phyloP scores from a whole-genome alignment of 2,888 invertebrate species.

The Allacma fusca region DNA sequence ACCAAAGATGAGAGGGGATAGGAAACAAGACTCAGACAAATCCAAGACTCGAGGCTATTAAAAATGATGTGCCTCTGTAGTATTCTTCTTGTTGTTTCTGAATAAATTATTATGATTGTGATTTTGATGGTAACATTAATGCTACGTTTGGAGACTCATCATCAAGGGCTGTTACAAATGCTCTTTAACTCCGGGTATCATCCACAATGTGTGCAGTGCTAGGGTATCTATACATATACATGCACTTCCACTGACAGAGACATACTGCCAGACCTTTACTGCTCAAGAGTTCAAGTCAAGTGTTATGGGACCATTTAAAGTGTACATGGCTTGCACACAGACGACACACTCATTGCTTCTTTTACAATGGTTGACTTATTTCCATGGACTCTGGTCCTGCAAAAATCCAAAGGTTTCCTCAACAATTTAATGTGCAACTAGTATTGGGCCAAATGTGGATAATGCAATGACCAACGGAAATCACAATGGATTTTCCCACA shows the following conservation, averaged over 20 bases:
- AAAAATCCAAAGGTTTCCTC: too few species aligned
- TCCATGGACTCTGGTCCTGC: too few species aligned
- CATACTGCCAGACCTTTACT: too few species aligned
- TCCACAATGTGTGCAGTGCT: not conserved
- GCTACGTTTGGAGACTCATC: not conserved
- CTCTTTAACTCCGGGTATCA: not conserved
- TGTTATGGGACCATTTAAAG: not conserved
- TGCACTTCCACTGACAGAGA: too few species aligned
- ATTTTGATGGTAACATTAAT: conserved; percentile 7
- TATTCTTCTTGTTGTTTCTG: conserved; percentile 18
- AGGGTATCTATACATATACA: too few species aligned
- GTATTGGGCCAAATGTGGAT: too few species aligned
- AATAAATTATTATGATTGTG: conserved; percentile 22
- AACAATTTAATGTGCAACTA: too few species aligned
- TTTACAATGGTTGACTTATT: too few species aligned
- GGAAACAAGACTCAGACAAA: not conserved
- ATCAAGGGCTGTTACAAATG: not conserved
- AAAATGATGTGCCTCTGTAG: conserved; percentile 1
- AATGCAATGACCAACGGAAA: too few species aligned
- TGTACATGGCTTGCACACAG: not conserved
- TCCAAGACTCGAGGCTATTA: conserved; percentile 10
- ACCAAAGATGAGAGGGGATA: not conserved
- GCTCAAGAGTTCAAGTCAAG: not conserved
- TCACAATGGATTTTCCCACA: too few species aligned
- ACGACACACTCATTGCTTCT: not conserved